Conservation (phyloP, 2,888 invertebrate species). For the Cylindroiulus punctatus region DNA sequence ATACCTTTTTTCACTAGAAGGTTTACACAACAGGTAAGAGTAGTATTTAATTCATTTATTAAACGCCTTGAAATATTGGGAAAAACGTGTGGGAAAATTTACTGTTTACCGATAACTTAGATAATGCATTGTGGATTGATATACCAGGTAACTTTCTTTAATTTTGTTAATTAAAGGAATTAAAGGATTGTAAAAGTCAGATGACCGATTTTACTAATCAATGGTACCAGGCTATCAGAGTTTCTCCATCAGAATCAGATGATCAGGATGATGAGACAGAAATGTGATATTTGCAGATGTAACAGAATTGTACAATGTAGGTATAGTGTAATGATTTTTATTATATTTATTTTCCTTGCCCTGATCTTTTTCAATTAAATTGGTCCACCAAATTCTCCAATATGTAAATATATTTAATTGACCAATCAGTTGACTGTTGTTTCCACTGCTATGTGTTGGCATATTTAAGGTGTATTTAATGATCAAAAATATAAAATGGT, state of each 20-base stretch:
- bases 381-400: not conserved
- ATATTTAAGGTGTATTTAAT: too few relatives aligned
- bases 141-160: not conserved
- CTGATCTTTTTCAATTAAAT: not conserved
- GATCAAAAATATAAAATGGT: too few relatives aligned
- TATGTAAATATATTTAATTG: not conserved
- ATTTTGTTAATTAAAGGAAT: constrained; percentile 73
- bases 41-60: too few relatives aligned
- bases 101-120: constrained; percentile 6
- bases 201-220: constrained; percentile 96
- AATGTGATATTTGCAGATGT: constrained; percentile 40
- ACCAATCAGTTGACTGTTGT: too few relatives aligned
- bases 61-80: too few relatives aligned
- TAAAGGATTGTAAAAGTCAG: constrained; percentile 94
- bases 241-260: constrained; percentile 73
- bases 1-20: constrained; percentile 95
- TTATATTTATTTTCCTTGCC: not conserved
- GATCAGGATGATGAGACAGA: constrained; percentile 56
- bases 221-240: constrained; percentile 95
- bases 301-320: not conserved
- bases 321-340: not conserved
- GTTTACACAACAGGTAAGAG: constrained; percentile 87
- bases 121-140: not conserved
- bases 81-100: too few relatives aligned
- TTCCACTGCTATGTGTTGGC: too few relatives aligned